These are phyloP conservation scores for Trimorus sp. DNA, from an alignment of 2,888 invertebrate species.

Conservation along the genomic window DNA sequence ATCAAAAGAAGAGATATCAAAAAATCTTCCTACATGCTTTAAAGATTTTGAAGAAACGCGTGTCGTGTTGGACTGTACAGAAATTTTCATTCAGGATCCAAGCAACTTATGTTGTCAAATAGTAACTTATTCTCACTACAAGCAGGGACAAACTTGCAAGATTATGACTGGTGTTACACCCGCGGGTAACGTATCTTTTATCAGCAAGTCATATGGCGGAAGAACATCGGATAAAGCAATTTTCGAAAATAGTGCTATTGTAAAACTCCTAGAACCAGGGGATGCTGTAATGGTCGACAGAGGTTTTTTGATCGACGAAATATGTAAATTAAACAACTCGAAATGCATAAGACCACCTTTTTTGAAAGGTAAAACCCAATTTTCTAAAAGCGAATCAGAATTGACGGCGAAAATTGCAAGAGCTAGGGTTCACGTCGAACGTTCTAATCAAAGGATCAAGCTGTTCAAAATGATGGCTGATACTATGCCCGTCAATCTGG, in stretches of 20 bases:
- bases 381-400: constrained; percentile 48
- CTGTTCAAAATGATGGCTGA: constrained; percentile 35
- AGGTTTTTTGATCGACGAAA: constrained; percentile 1
- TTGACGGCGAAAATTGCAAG: constrained; percentile 48
- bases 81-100: neutral
- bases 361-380: constrained; percentile 53
- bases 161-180: constrained; percentile 2
- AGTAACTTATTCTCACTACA: neutral
- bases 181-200: neutral
- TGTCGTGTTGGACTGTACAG: constrained; percentile 48
- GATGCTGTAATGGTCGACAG: neutral
- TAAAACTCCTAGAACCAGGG: neutral
- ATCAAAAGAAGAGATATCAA: constrained; percentile 56
- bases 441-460: constrained; percentile 55
- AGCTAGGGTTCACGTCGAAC: constrained; percentile 63
- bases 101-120: neutral
- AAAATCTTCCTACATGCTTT: constrained; percentile 69
- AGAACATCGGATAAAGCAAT: neutral
- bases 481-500: neutral
- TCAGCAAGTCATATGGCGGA: neutral
- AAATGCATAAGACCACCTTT: constrained; percentile 56
- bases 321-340: neutral
- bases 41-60: constrained; percentile 61
- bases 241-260: neutral
- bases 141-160: neutral